Percentiles rank a stretch among this genome's conserved stretches.
phyloP scores from a whole-genome alignment of 2,888 invertebrate species.

The Sycophila texana region DNA sequence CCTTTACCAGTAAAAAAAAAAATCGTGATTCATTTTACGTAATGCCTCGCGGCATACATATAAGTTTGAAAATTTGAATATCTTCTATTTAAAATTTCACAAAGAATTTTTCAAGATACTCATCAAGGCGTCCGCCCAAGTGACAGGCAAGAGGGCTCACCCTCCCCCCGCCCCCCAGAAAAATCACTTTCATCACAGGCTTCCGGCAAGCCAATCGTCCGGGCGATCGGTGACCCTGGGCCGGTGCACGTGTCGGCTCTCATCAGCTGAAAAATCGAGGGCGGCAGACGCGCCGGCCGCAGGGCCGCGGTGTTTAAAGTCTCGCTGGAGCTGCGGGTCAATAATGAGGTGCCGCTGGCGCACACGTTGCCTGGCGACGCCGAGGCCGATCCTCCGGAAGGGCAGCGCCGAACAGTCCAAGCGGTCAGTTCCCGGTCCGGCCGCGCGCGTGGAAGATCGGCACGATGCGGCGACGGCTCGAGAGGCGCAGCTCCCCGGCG shows the following conservation, averaged over 20 bases:
- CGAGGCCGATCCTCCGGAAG: constrained; percentile 38
- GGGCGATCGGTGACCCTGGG: no score
- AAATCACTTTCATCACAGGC: no score
- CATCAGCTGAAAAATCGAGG: no score
- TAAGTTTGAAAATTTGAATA: no score
- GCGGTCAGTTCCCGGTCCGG: constrained; percentile 15
- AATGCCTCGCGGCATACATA: no score
- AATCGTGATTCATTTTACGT: background rate
- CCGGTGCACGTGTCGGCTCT: no score
- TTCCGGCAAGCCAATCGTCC: no score
- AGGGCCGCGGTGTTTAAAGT: constrained; percentile 65
- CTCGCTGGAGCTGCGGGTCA: constrained; percentile 72
- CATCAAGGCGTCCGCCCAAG: no score
- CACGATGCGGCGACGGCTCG: constrained; percentile 15
- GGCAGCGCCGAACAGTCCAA: background rate
- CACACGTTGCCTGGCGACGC: constrained; percentile 69
- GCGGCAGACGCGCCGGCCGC: background rate
- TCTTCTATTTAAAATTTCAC: no score
- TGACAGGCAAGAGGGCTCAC: no score
- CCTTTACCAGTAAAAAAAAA: background rate
- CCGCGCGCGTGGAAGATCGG: background rate
- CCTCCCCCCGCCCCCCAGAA: no score
- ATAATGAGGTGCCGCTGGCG: constrained; percentile 66
- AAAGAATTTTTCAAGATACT: no score
- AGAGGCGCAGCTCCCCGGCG: background rate